Evolutionary conservation across 2,888 invertebrate genomes (phyloP), one percentile per base, ranked within the genome.

Genomic region (Campoletis raptor): DNA sequence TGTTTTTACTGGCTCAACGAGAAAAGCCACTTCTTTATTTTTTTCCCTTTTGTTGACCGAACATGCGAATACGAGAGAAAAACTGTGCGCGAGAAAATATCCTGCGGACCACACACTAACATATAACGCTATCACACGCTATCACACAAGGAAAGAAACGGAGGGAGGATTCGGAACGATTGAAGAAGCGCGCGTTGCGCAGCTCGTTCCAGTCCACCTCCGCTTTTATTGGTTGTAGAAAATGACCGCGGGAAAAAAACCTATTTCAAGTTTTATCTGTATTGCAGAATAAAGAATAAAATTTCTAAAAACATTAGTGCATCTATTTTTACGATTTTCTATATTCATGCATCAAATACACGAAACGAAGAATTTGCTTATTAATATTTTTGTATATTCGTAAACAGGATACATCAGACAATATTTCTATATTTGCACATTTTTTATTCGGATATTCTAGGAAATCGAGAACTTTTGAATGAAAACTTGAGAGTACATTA

Each of bases 41-140:
- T 57, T 45, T 80, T 57, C 12, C 9, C 18, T 18, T 18, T 10
- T 61, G 40, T 48, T 45, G 21, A 24, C 40, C 30, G 52, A 42
- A 61, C 80, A 70, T 70, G 70, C 80, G 61, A 80, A 36, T 72
- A 42, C 36, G 36, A 61, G 45, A 80, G 40, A 45, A 80, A 64
- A 70, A 70, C 30, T 45, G 69, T 21, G 57, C 15, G 45, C 48
- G 30, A 45, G 54, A 61, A 72, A 69, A 79, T 72, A 67, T 78
- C 37, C 24, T 37, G 36, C 37, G 36, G 12, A n/a, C 48, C 52
- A 52, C n/a, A 36, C 30, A 37, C 15, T n/a, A 8, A 12, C 61
- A 30, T 15, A 70, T 30, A 2, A 30, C 30, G 30, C 30, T 30
- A 30, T 30, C 30, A 3, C 30, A 30, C 30, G 30, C 30, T 30